phyloP scores from a whole-genome alignment of 2,888 invertebrate species.

The Tachystola acroxantha region DNA sequence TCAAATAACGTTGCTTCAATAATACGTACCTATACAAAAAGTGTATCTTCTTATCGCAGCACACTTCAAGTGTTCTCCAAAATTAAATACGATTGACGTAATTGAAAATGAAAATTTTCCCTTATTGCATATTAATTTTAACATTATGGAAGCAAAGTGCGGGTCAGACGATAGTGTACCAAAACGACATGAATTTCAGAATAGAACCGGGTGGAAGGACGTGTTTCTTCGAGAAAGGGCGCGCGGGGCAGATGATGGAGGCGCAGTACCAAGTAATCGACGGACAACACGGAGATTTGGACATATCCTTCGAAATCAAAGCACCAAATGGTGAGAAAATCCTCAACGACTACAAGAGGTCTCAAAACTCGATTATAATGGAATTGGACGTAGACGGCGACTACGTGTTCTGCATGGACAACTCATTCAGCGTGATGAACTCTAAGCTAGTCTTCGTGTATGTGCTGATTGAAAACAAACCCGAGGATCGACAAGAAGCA shows the following conservation, averaged over 20 bases:
- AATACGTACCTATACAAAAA: background rate
- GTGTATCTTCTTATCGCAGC: no score
- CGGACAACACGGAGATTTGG: constrained; percentile 90
- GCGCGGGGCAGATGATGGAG: constrained; percentile 55
- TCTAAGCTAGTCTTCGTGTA: constrained; percentile 90
- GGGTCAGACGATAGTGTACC: constrained; percentile 32
- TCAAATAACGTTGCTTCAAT: constrained; percentile 21
- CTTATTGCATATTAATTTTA: constrained; percentile 13
- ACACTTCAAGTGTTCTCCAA: background rate
- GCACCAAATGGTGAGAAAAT: constrained; percentile 81
- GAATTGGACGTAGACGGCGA: constrained; percentile 82
- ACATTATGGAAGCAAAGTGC: constrained; percentile 20
- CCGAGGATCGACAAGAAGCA: constrained; percentile 42
- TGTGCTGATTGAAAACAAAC: constrained; percentile 81
- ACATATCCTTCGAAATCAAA: constrained; percentile 85
- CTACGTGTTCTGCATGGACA: constrained; percentile 92
- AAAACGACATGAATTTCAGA: constrained; percentile 54
- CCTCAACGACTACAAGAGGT: constrained; percentile 81
- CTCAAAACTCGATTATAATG: constrained; percentile 82
- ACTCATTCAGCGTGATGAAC: constrained; percentile 88
- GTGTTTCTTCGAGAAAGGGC: constrained; percentile 56
- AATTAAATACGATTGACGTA: background rate
- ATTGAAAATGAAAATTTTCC: constrained; percentile 18
- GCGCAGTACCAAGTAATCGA: constrained; percentile 81
- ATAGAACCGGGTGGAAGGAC: constrained; percentile 53